Base-by-base conservation (phyloP, 1,140 invertebrate species). In the Drosophila parabipectinata region DNA sequence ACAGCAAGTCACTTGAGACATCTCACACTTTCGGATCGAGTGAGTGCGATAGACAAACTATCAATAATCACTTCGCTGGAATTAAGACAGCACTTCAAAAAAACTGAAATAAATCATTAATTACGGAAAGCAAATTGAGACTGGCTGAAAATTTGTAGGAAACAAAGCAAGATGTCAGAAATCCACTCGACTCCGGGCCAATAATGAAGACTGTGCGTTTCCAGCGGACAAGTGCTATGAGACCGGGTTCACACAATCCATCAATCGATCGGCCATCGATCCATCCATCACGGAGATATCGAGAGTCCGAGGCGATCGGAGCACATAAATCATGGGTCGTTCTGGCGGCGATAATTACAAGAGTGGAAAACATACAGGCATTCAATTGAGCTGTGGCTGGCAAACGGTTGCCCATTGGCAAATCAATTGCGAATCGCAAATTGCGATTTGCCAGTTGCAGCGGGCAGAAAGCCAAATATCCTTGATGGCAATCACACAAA, bases 401-500 rank as follows among this genome's bases (percentile, higher is more conserved):
- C 55, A 48, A 44, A 47, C 41, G 41, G 15, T 56, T 48, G 51
- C 30, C 57, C 74, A 73, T 41, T 66, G 53, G 47, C 47, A 64
- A 58, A 66, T 64, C 48, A 63, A 82, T 63, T 61, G 53, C 18
- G 6, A 21, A 47, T 18, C 18, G 1, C 18, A 18, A 18, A 18
- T 10, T 10, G 44, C 18, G 44, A 47, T 10, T 28, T 45, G 41
- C 41, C 5, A 14, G 15, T 15, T 18, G 52, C 51, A 34, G 10
- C 10, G 34, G 34, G 10, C 9, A 51, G 51, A 44, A 67, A 52
- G 66, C 63, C 64, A 81, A 69, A 69, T 47, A 79, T 90, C 77
- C 82, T 91, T 80, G 72, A 83, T 91, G 75, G 79, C 75, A 88
- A 90, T 91, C 85, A 81, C 79, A 68, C 90, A 91, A 91, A 91